Evolutionary conservation across 1,140 invertebrate genomes (phyloP), one percentile per base, ranked within the genome.

Genomic region (Mizuhopecten yessoensis): DNA sequence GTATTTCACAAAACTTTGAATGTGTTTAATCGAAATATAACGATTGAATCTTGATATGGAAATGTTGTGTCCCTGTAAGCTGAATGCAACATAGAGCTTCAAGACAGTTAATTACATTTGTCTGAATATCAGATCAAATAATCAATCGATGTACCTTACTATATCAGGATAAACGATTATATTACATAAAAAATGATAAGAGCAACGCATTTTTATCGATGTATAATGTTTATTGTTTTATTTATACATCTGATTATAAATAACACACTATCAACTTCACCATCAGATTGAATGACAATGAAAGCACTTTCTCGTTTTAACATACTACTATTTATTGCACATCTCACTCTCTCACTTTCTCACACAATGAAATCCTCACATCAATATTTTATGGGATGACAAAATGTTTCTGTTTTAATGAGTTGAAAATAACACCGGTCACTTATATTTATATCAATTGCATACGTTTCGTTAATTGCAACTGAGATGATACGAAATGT

Each of bases 211-310:
- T 11, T 9, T 57, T 7, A n/a, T 75, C 23, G 57, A 75, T 75
- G 57, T 75, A 75, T 75, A 75, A n/a, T 29, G 3, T 75, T 75
- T 75, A 75, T 75, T 75, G n/a, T 75, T 75, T n/a, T 75, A 75
- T 75, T 75, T n/a, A 75, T 75, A 75, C 57, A 75, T 75, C 57
- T 75, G 57, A 75, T 75, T 75, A 75, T 75, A 75, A 75, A 75
- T 75, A 75, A 75, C 57, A 17, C 57, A 75, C 23, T 75, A 75
- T 75, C 23, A 75, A 75, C 11, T 75, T 75, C n/a, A 75, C n/a
- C 57, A 75, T 29, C 11, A 75, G 23, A 75, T 29, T 7, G 15
- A 20, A 75, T n/a, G 57, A 75, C 57, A 75, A 29, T 75, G 57
- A 75, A 75, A 29, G 5, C 57, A 75, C 3, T 7, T 29, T 29